These are phyloP conservation scores for Ailurus styani DNA, from an alignment of 2,113 vertebrate genomes.

Conservation along the genomic window DNA sequence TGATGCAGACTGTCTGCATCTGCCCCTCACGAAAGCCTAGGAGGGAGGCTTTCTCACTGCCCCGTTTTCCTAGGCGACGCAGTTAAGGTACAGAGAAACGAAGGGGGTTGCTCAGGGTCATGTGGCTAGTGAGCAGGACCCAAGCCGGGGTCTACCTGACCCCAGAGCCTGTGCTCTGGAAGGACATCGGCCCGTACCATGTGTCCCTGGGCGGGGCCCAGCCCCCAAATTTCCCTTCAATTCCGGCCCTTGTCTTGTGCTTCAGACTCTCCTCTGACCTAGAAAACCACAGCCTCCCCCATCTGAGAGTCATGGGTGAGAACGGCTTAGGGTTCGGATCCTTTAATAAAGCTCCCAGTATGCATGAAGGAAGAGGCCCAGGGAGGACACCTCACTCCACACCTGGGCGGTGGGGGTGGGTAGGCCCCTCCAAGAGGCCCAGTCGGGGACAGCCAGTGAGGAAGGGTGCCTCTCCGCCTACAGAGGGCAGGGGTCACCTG, in stretches of 20 bases:
- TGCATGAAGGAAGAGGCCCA: not conserved
- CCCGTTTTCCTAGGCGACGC: not conserved
- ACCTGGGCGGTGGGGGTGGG: not conserved
- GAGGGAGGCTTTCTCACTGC: not conserved
- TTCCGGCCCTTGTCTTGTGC: not conserved
- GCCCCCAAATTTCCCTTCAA: not conserved
- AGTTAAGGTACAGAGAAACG: not conserved
- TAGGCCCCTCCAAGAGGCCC: not conserved
- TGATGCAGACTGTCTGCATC: not conserved
- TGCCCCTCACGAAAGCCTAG: not conserved
- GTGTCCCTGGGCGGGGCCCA: not conserved
- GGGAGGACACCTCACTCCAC: not conserved
- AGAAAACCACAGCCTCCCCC: not conserved
- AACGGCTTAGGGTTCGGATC: not conserved
- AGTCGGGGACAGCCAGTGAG: not conserved
- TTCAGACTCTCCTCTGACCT: not conserved
- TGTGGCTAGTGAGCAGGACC: not conserved
- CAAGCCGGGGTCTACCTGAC: not conserved
- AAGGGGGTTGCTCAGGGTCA: not conserved
- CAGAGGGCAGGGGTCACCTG: not conserved
- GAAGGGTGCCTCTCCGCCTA: not conserved
- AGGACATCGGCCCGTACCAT: not conserved
- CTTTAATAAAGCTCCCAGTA: not conserved
- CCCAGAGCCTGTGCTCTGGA: not conserved
- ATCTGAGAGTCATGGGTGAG: not conserved